phyloP scores from a whole-genome alignment of 2,888 invertebrate genomes.

The Standfussiana lucernea region DNA sequence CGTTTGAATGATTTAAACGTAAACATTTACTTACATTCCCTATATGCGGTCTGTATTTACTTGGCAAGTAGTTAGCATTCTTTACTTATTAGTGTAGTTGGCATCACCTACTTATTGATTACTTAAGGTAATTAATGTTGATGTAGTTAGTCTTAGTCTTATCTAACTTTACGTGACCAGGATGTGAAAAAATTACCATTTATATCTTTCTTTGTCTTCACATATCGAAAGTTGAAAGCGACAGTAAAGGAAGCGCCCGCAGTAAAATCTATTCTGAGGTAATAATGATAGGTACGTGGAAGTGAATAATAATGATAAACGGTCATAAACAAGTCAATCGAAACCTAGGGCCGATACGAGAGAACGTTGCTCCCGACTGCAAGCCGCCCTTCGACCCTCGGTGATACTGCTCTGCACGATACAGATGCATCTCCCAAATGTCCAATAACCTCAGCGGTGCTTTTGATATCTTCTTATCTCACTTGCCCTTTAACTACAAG shows the following conservation, averaged over 20 bases:
- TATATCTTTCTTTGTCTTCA: conserved; percentile 36
- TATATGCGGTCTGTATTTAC: conserved; percentile 35
- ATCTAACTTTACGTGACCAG: conserved; percentile 34
- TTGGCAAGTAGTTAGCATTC: conserved; percentile 17
- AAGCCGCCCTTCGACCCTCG: conserved; percentile 81
- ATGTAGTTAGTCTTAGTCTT: conserved; percentile 30
- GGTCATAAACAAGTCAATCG: conserved; percentile 85
- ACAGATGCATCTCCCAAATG: conserved; percentile 73
- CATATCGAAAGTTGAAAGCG: conserved; percentile 44
- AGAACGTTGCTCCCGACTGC: conserved; percentile 83
- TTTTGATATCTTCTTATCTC: conserved; percentile 66
- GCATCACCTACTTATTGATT: conserved; percentile 28
- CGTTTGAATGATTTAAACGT: conserved; percentile 36
- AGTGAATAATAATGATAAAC: conserved; percentile 81
- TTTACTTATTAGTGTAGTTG: conserved; percentile 4
- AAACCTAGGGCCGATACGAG: conserved; percentile 81
- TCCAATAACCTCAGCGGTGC: conserved; percentile 66
- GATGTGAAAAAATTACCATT: conserved; percentile 22
- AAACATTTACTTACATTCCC: conserved; percentile 39
- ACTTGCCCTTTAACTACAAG: conserved; percentile 55
- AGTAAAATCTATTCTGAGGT: conserved; percentile 85
- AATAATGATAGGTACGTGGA: conserved; percentile 76
- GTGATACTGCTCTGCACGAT: conserved; percentile 70
- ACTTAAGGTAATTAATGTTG: conserved; percentile 51
- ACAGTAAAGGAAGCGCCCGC: conserved; percentile 75